These are phyloP conservation scores for Rhyacophila evoluta DNA, from an alignment of 2,888 invertebrate genomes.

Conservation along the genomic window DNA sequence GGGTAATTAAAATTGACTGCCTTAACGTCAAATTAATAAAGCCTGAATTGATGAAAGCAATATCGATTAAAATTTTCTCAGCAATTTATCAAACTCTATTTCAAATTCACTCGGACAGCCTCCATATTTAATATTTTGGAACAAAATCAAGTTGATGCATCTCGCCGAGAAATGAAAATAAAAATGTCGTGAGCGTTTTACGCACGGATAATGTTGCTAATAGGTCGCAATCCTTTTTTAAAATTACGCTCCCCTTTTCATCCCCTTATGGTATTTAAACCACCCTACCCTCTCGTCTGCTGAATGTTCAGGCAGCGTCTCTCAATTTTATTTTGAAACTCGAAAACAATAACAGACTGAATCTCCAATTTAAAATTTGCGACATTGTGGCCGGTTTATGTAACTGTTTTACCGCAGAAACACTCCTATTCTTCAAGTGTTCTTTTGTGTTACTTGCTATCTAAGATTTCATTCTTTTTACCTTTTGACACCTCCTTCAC, in stretches of 20 bases:
- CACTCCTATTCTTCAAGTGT: background rate
- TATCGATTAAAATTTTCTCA: background rate
- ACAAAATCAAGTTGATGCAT: background rate
- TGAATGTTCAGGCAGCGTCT: background rate
- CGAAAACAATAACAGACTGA: background rate
- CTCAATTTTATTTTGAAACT: background rate
- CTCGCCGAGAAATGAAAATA: background rate
- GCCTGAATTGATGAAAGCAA: background rate
- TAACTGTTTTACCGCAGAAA: background rate
- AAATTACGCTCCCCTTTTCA: background rate
- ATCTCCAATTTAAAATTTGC: background rate
- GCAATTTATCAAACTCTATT: background rate
- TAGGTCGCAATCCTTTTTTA: conserved; percentile 22
- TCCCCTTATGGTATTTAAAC: background rate
- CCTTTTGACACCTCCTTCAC: background rate
- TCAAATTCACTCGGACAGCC: background rate
- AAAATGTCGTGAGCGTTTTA: background rate
- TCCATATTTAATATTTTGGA: background rate
- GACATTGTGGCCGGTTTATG: background rate
- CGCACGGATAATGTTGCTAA: background rate
- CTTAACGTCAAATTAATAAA: background rate
- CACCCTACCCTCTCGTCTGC: background rate
- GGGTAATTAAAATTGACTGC: background rate
- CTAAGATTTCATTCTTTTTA: no score
- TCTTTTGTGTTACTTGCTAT: background rate